Base-by-base conservation (phyloP, 2,797 vertebrate genomes). In the Sorex maritimensis region DNA sequence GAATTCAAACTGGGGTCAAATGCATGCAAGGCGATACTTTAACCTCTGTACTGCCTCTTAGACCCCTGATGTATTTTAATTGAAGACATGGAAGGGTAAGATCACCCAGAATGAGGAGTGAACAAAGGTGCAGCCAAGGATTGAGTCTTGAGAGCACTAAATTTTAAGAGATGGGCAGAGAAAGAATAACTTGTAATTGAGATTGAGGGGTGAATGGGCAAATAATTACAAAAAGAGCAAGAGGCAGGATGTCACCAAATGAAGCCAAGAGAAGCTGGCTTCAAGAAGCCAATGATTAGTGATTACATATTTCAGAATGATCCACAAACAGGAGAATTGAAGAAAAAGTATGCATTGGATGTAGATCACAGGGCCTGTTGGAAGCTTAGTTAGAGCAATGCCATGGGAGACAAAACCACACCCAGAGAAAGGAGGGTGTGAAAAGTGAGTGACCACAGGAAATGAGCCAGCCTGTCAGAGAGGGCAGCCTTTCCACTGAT, bases 31-130 rank as follows among this genome's bases (percentile, higher is more conserved):
- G 19, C 58, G 17, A 55, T 17, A 17, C 55, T 21, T 61, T 19
- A 61, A 55, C 52, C 21, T 61, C 58, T 23, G 17, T 61, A 61
- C 19, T 61, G 15, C 15, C 58, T 61, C 21, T 61, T 23, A 4
- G 58, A 15, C 58, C 86, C 74, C 23, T 74, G 65, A 58, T 52
- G 21, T 1, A 26, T 61, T 55, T 80, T 55, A 87, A 58, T 15
- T 21, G 19, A 92, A 95, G 65, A 58, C 86, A 58, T 15, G 15
- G 19, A 92, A 95, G 65, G 67, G 46, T 21, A 74, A 71, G 86
- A 34, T 24, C 30, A 77, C n/a, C 17, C 17, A 80, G 44, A 34
- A 34, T n/a, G 34, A 71, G 19, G 86, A 21, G 23, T 2, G 68
- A 38, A 23, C 49, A 82, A 84, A 38, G 24, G 23, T 26, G 30